Evolutionary conservation across 2,888 invertebrate genomes (phyloP), one percentile per base, ranked within the genome.

Genomic region (Mesochorus sp.): DNA sequence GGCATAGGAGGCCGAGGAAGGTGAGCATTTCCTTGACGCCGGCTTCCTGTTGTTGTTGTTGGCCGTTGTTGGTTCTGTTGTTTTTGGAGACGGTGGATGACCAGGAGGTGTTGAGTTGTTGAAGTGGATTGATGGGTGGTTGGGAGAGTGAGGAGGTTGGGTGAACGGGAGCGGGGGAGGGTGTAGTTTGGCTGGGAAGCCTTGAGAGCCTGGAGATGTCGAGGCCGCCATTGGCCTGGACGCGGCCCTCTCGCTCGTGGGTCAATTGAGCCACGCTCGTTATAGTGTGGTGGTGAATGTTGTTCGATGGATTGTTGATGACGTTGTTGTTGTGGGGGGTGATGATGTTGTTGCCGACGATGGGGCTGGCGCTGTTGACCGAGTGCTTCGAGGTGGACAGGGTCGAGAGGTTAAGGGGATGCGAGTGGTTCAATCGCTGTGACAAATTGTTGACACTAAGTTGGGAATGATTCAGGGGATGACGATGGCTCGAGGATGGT

Each of bases 1-100:
- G 93, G 88, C 97, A 97, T 83, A 98, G 91, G 53, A 98, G 91
- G 19, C 97, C 97, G 80, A 98, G 92, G 74, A 97, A 97, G 62
- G 97, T 96, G 72, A 97, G 92, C 90, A 96, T 96, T 91, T 97
- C 97, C 85, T 94, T 93, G 42, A 95, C 93, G 31, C 95, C 95
- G 47, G 91, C 93, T 89, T 91, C 93, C 86, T 92, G 93, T 10
- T 92, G 93, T 14, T 78, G 78, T 51, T 74, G n/a, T n/a, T n/a
- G n/a, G n/a, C n/a, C 86, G 81, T 87, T 86, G 68, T 84, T 86
- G 21, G n/a, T 8, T 34, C 8, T 34, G n/a, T 39, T 39, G 49
- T 80, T 79, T 55, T 87, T 86, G 83, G 88, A 53, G 84, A 76
- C 87, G 8, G 88, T 88, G 0, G 89, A 83, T 0, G 86, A 82